These are phyloP conservation scores for human DNA, from an alignment of 2,113 vertebrate genomes.

Conservation along the genomic window GRCh38 chr7:12339001-12339500, in stretches of 20 bases:
- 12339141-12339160: no score
- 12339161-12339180: not conserved
- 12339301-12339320: not conserved
- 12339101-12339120: not conserved
- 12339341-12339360: not conserved
- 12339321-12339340: not conserved
- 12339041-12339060: not conserved
- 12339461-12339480: not conserved
- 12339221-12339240: not conserved
- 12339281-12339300: not conserved
- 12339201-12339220: constrained; percentile 21
- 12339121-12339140: not conserved
- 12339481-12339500: not conserved
- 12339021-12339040: not conserved
- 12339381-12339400: not conserved
- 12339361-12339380: not conserved
- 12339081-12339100: not conserved
- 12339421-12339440: not conserved
- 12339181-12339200: not conserved
- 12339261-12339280: not conserved
- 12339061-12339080: not conserved
- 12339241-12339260: not conserved
- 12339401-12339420: not conserved
- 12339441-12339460: not conserved
- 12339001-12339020: not conserved